These are phyloP conservation scores for Drosophila sucinea DNA, from an alignment of 1,140 invertebrate genomes.

Conservation along the genomic window DNA sequence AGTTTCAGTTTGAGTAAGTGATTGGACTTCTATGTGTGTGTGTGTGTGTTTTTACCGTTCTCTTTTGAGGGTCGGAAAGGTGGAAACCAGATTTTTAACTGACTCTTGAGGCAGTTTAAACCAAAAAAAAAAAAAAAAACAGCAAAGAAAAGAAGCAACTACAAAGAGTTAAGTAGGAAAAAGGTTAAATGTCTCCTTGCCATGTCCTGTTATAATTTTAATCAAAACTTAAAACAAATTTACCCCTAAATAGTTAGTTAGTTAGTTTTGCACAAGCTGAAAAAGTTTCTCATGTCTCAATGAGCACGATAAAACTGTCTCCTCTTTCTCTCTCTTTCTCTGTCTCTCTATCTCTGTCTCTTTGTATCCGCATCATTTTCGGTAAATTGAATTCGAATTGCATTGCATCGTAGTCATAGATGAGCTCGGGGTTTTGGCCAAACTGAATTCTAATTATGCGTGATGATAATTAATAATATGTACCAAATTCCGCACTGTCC, in stretches of 20 bases:
- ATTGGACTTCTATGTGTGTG: slow-evolving; percentile 43
- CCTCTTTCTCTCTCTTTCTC: not conserved
- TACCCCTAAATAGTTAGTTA: slow-evolving; percentile 5
- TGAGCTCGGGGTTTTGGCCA: not conserved
- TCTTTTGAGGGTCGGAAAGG: slow-evolving; percentile 7
- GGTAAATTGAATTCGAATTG: slow-evolving; percentile 6
- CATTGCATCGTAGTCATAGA: not conserved
- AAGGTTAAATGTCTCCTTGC: slow-evolving; percentile 9
- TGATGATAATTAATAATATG: slow-evolving; percentile 47
- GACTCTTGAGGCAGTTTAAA: slow-evolving; percentile 59
- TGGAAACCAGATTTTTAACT: slow-evolving; percentile 19
- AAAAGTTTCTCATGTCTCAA: not conserved
- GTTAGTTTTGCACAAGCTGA: not conserved
- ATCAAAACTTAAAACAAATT: slow-evolving; percentile 12
- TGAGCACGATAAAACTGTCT: slow-evolving; percentile 1
- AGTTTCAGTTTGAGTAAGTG: slow-evolving; percentile 28
- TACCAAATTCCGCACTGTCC: not conserved
- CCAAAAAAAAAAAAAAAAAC: slow-evolving; percentile 35
- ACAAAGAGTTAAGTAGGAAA: slow-evolving; percentile 40
- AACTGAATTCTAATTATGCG: slow-evolving; percentile 6
- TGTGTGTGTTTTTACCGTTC: slow-evolving; percentile 16
- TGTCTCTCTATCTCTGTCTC: not conserved
- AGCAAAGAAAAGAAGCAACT: not conserved
- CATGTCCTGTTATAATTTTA: slow-evolving; percentile 10
- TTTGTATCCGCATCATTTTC: not conserved